Percentiles rank a stretch among this genome's conserved stretches.
These are phyloP conservation scores for Podiceps cristatus DNA, from an alignment of 2,113 vertebrate species.

Conservation along the genomic window DNA sequence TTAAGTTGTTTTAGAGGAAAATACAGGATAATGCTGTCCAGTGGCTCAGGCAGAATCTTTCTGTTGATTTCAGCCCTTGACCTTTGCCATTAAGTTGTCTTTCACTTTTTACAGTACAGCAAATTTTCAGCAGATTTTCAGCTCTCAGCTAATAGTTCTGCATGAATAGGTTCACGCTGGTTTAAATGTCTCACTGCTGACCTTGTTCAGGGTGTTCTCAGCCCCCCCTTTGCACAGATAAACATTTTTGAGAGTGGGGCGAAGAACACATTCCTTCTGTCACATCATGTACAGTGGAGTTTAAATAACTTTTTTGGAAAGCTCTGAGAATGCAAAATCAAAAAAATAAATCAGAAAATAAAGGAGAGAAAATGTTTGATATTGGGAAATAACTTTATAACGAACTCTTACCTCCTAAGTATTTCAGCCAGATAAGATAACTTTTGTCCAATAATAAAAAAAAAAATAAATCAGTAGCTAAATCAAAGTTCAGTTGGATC, in stretches of 20 bases:
- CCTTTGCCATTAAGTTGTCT: constrained; percentile 3
- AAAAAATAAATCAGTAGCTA: neutral
- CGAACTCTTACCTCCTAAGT: neutral
- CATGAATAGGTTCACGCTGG: neutral
- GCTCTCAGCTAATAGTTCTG: neutral
- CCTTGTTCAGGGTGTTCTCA: neutral
- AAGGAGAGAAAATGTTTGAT: neutral
- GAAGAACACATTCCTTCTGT: neutral
- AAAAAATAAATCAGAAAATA: neutral
- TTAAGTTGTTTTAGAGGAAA: neutral
- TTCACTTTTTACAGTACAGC: neutral
- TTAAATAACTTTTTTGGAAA: neutral
- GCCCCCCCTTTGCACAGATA: neutral
- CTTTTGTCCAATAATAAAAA: neutral
- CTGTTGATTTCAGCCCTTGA: neutral
- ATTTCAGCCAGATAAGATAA: neutral
- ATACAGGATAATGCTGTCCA: neutral
- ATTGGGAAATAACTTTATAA: neutral
- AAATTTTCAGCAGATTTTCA: neutral
- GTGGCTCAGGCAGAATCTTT: neutral
- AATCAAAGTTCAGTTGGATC: neutral
- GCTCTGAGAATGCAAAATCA: neutral
- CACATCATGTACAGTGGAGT: neutral
- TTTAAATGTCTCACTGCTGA: neutral
- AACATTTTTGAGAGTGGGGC: neutral